phyloP scores from a whole-genome alignment of 2,888 invertebrate genomes.

The Nomada ruficornis region DNA sequence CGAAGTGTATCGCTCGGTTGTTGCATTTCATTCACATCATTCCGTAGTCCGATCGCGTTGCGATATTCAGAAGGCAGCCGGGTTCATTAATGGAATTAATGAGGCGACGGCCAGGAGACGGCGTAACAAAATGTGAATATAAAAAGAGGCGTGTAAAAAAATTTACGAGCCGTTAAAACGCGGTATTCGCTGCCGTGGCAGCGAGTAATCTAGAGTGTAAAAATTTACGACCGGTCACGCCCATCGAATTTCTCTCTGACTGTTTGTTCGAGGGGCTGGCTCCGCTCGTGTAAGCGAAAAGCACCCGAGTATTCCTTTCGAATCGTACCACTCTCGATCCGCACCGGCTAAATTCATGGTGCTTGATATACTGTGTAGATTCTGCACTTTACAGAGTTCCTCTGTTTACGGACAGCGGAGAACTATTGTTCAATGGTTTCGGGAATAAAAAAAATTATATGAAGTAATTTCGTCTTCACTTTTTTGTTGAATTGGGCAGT shows the following conservation, averaged over 20 bases:
- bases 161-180: conserved; percentile 55
- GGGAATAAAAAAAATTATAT: not conserved
- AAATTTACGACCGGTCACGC: conserved; percentile 53
- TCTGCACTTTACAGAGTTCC: not conserved
- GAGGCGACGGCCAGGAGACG: conserved; percentile 2
- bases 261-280: conserved; percentile 25
- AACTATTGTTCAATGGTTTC: not conserved
- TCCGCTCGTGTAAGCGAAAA: conserved; percentile 8
- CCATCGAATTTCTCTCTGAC: conserved; percentile 42
- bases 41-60: not conserved
- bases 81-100: conserved; percentile 39
- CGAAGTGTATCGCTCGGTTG: not conserved
- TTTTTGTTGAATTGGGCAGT: not conserved
- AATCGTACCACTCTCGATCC: conserved; percentile 12
- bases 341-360: conserved; percentile 1
- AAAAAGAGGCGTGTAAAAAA: conserved; percentile 29
- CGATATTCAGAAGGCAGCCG: not conserved
- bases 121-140: conserved; percentile 7
- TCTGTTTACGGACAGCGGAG: not conserved
- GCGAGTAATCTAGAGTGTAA: conserved; percentile 45
- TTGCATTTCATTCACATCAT: not conserved
- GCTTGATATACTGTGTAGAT: not conserved
- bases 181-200: conserved; percentile 38
- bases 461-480: not conserved
- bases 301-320: conserved; percentile 8